phyloP scores from a whole-genome alignment of 1,140 invertebrate species.

The Gerris buenoi region DNA sequence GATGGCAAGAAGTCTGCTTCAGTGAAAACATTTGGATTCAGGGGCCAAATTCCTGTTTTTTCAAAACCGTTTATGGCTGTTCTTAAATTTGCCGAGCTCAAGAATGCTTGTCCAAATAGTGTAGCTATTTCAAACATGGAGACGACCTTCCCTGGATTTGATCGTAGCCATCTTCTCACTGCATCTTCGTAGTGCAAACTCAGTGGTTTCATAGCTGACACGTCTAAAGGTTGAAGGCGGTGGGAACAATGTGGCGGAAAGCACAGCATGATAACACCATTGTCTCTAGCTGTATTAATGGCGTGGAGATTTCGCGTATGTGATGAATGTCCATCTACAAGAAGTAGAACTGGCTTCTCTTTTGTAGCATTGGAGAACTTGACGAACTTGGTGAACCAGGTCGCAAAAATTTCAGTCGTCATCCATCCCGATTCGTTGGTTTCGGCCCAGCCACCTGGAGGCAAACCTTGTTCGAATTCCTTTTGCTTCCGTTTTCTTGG shows the following conservation, averaged over 20 bases:
- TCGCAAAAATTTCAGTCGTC: constrained; percentile 19
- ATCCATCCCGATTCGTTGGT: constrained; percentile 29
- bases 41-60: constrained; percentile 25
- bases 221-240: too few species aligned
- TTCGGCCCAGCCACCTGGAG: constrained; percentile 24
- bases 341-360: constrained; percentile 27
- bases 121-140: too few species aligned
- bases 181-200: too few species aligned
- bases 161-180: too few species aligned
- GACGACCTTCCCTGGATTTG: too few species aligned
- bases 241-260: constrained; percentile 28
- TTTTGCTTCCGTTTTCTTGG: constrained; percentile 26
- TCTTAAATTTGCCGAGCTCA: constrained; percentile 22
- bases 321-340: constrained; percentile 28
- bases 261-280: constrained; percentile 23
- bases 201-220: too few species aligned
- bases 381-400: constrained; percentile 20
- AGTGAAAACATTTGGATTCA: constrained; percentile 22
- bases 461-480: constrained; percentile 2
- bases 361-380: constrained; percentile 18
- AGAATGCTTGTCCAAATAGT: constrained; percentile 23
- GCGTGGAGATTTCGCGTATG: constrained; percentile 28
- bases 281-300: constrained; percentile 19
- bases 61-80: constrained; percentile 26
- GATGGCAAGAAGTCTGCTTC: too few species aligned